A percentile compares a stretch with the other conserved stretches of the same genome.
These are phyloP conservation scores for Notiomystis cincta DNA, from an alignment of 2,113 vertebrate genomes.

Conservation along the genomic window DNA sequence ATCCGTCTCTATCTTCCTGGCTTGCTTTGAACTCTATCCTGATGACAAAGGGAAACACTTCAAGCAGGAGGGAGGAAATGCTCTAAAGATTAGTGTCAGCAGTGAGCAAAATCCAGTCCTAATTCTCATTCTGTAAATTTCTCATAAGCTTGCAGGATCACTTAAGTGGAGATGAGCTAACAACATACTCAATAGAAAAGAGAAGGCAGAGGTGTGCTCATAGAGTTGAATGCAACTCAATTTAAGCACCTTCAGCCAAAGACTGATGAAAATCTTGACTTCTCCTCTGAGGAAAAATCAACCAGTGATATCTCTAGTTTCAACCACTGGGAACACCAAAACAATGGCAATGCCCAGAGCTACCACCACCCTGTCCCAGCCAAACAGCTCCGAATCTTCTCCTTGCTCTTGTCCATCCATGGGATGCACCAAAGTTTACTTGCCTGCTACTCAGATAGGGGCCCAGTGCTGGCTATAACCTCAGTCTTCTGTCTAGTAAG, in stretches of 20 bases:
- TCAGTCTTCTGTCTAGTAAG: background rate
- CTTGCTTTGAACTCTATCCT: background rate
- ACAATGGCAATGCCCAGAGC: background rate
- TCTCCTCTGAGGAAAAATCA: background rate
- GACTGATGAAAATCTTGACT: background rate
- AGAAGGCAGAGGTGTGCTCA: background rate
- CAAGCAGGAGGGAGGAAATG: background rate
- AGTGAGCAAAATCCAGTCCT: background rate
- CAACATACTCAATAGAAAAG: background rate
- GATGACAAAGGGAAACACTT: background rate
- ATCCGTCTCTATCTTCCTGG: background rate
- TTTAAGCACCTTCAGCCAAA: background rate
- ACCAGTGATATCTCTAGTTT: background rate
- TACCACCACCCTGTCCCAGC: background rate
- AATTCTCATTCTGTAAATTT: background rate
- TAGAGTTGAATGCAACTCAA: background rate
- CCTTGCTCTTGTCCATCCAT: background rate
- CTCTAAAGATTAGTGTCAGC: background rate
- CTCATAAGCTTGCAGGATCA: background rate
- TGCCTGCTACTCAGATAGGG: fast-evolving
- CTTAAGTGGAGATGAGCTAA: background rate
- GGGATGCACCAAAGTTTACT: background rate
- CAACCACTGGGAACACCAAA: background rate
- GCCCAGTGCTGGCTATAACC: background rate
- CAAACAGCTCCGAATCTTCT: background rate